phyloP scores from a whole-genome alignment of 2,888 invertebrate genomes.

The Holacanthella duospinosa region DNA sequence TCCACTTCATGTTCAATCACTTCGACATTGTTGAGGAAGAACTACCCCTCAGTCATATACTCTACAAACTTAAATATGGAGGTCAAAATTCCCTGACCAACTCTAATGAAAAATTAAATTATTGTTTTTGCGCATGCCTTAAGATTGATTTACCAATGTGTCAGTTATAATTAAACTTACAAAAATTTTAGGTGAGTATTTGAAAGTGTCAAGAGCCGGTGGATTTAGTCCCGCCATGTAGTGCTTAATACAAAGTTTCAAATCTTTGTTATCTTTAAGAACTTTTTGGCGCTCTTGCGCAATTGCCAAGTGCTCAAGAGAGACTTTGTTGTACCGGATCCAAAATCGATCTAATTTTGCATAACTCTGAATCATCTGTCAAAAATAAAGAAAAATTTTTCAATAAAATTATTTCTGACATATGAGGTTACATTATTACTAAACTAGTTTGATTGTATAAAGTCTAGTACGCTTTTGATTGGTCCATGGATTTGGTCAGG shows the following conservation, averaged over 20 bases:
- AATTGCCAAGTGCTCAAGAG: constrained; percentile 17
- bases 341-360: constrained; percentile 28
- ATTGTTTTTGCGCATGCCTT: too few species aligned
- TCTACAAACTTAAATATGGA: too few species aligned
- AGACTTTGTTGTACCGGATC: constrained; percentile 24
- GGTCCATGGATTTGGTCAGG: not conserved
- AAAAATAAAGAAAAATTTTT: not conserved
- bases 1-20: too few species aligned
- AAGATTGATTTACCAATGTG: too few species aligned
- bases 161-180: not conserved
- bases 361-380: constrained; percentile 21
- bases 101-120: too few species aligned
- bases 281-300: constrained; percentile 14
- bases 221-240: constrained; percentile 31
- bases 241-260: constrained; percentile 19
- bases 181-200: not conserved
- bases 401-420: too few species aligned
- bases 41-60: too few species aligned
- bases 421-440: too few species aligned
- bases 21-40: too few species aligned
- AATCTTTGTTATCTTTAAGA: constrained; percentile 17
- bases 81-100: too few species aligned
- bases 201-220: not conserved
- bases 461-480: not conserved
- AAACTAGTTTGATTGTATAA: not conserved